These are phyloP conservation scores for Argyresthia albistria DNA, from an alignment of 2,888 invertebrate species.

Conservation along the genomic window DNA sequence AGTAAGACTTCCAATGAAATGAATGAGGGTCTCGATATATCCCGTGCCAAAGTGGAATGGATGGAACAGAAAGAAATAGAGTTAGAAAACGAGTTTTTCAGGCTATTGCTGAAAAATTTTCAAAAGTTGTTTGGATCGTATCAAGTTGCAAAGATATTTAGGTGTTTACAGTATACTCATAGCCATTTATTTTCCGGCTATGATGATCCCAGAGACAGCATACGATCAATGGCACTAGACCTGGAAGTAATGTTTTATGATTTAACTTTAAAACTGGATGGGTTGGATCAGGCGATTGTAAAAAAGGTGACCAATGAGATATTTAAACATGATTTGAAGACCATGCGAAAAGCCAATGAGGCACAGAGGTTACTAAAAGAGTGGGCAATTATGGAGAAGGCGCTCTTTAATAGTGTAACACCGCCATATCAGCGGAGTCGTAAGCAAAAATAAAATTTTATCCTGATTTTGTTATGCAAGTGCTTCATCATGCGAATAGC, in stretches of 20 bases:
- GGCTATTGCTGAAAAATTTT: constrained; percentile 21
- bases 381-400: too few relatives aligned
- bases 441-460: background rate
- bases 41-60: constrained; percentile 3
- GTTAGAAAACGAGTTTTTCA: constrained; percentile 17
- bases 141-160: constrained; percentile 24
- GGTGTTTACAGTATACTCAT: constrained; percentile 24
- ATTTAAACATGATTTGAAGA: constrained; percentile 18
- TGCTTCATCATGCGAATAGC: background rate
- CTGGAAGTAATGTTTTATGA: constrained; percentile 19
- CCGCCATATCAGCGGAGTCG: background rate
- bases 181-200: constrained; percentile 15
- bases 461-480: background rate
- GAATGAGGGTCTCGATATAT: too few relatives aligned
- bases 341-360: too few relatives aligned
- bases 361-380: too few relatives aligned
- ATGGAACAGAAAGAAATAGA: constrained; percentile 18
- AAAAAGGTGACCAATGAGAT: constrained; percentile 19
- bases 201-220: constrained; percentile 24
- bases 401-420: too few relatives aligned
- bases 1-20: too few relatives aligned
- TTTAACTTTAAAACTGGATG: constrained; percentile 17
- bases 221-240: too few relatives aligned
- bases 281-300: constrained; percentile 18
- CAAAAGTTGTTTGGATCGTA: constrained; percentile 21